A percentile compares a stretch with the other conserved stretches of the same genome.
Conservation (phyloP, 2,113 vertebrate species). For the Merops nubicus region DNA sequence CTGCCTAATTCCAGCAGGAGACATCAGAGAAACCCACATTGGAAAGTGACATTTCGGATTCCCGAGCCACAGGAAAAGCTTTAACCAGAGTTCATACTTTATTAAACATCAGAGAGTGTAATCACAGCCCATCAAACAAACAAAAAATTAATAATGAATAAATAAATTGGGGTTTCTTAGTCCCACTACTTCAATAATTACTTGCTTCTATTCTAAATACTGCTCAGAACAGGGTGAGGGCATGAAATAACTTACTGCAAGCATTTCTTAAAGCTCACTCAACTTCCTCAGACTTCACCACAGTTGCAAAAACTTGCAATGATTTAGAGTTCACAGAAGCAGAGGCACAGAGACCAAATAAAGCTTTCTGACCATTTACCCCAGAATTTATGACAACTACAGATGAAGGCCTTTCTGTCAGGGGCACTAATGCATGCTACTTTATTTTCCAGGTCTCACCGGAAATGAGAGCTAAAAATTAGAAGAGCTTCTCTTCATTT, state of each 20-base stretch:
- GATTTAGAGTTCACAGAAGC: background rate
- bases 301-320: background rate
- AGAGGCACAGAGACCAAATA: background rate
- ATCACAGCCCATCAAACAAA: background rate
- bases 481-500: background rate
- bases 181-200: background rate
- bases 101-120: background rate
- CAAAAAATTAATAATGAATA: background rate
- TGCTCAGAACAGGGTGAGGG: background rate
- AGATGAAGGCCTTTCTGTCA: background rate
- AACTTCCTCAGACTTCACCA: conserved; percentile 1
- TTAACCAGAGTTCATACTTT: background rate
- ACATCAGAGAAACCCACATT: background rate
- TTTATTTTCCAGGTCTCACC: background rate
- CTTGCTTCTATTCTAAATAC: background rate
- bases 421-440: background rate
- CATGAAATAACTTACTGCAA: background rate
- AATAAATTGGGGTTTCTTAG: background rate
- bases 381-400: background rate
- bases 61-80: background rate
- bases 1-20: background rate
- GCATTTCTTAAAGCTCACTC: background rate
- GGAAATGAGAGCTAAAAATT: background rate
- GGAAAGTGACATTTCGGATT: background rate
- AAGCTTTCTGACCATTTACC: background rate